Evolutionary conservation across 1,140 invertebrate species (phyloP).

Genomic region (Hetaerina americana): DNA sequence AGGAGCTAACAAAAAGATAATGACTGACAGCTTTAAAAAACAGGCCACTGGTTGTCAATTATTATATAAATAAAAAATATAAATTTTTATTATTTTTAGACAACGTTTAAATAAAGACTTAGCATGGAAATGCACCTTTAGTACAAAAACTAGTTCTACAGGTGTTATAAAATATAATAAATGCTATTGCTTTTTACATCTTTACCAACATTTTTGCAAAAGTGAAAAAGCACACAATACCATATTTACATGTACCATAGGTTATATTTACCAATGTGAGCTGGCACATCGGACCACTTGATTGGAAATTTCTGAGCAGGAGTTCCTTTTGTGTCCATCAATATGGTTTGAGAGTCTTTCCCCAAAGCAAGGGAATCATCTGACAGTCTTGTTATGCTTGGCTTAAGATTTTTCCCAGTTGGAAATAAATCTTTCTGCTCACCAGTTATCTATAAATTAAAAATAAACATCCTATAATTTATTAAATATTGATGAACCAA

Average conservation of each 20-base stretch:
- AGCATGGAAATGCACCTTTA: too few species aligned
- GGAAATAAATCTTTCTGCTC: slow-evolving; percentile 70
- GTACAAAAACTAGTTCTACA: too few species aligned
- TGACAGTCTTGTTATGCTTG: slow-evolving; percentile 60
- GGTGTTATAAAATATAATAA: too few species aligned
- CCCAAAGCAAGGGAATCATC: slow-evolving; percentile 61
- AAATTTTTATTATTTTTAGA: too few species aligned
- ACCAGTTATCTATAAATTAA: slow-evolving; percentile 31
- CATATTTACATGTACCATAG: slow-evolving; percentile 20
- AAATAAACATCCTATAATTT: too few species aligned
- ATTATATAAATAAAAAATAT: too few species aligned
- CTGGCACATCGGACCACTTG: slow-evolving; percentile 71
- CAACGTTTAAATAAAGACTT: too few species aligned
- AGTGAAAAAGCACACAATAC: slow-evolving; percentile 12
- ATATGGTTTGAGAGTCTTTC: slow-evolving; percentile 69
- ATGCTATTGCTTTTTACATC: too few species aligned
- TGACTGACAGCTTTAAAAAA: too few species aligned
- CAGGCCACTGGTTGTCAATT: too few species aligned
- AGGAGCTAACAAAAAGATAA: too few species aligned
- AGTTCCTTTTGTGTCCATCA: slow-evolving; percentile 61
- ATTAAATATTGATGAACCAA: too few species aligned
- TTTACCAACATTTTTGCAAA: neutral
- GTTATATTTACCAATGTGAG: slow-evolving; percentile 52
- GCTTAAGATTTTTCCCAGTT: slow-evolving; percentile 69
- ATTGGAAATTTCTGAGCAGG: slow-evolving; percentile 53